Evolutionary conservation across 2,888 invertebrate genomes (phyloP), one percentile per base, ranked within the genome.

Genomic region (Melanotus villosus): DNA sequence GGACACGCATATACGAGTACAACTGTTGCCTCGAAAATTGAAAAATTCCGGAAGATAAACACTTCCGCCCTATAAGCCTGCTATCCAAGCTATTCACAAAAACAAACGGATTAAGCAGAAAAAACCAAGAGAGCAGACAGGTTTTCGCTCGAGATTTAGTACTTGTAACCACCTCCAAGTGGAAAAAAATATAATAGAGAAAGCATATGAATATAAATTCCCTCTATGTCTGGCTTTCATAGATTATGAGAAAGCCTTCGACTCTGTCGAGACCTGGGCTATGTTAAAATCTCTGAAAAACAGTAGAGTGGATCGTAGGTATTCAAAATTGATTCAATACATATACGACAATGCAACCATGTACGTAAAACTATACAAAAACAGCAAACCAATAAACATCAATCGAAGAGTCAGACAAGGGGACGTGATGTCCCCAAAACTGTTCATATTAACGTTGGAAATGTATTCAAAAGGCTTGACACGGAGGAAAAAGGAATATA

Each of bases 121-220:
- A 43, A 43, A 18, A 10, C 43, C 43, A 43, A 18, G 43, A 18
- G 14, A 43, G 19, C 16, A 43, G 19, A 16, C 16, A 14, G 3
- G 43, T 3, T 43, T 16, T 18, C 16, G 16, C n/a, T 10, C 16
- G 19, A n/a, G 43, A 43, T 43, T 43, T 18, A 18, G 43, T 43
- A 43, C 43, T 43, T 18, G 19, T n/a, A 16, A 43, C 43, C 43
- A 43, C 43, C 16, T 43, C 43, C 43, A 43, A 10, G 14, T 43
- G 14, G 43, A 7, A 4, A 10, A 7, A 43, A 43, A 18, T 43
- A 18, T 43, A 43, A 43, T 43, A 6, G 3, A 43, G 19, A 43
- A 43, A 10, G 19, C 43, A 43, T 18, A 43, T 18, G 43, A 43
- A 43, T 16, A 16, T 43, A 43, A 43, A 14, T 18, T 43, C 4